Base-by-base conservation (phyloP, 2,113 vertebrate species). In the Myiozetetes cayanensis region DNA sequence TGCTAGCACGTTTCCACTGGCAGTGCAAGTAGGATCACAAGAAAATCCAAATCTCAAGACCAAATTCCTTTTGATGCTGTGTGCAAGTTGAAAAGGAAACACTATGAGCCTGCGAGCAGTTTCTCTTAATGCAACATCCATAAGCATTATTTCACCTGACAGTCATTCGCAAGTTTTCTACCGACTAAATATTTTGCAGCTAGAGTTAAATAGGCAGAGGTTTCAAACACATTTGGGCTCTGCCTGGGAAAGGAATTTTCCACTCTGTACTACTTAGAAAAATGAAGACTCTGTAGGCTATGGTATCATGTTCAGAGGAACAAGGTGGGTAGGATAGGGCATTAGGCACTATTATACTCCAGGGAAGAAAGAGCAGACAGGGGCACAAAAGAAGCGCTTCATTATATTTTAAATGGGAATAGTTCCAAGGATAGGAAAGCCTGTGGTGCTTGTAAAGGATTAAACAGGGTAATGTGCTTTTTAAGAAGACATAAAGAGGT, bases 401-500 rank as follows among this genome's bases (percentile, higher is more conserved):
- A 94, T 94, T 95, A 43, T 94, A 94, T 94, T 93, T 96, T 95
- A 92, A 94, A 92, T 87, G 62, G 94, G 92, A 95, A 89, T 71
- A 90, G 85, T 95, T 97, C 91, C 92, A 94, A 85, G 86, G 81
- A 75, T 63, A 85, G 83, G 93, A 94, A 95, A 96, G 94, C 93
- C 97, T 97, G 62, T 96, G 85, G 94, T 94, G 87, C 92, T 96
- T 94, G 94, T 95, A 94, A 94, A 93, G 93, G 90, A 97, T 97
- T 96, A 97, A 97, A 78, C 70, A 93, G 93, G 83, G 90, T 96
- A 96, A 96, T 95, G 89, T 93, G 90, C 91, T 94, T 96, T 96
- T 96, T 91, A 96, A 91, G 92, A 95, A 93, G 93, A 94, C 74
- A 95, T 94, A 96, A 96, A 97, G 91, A 95, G 79, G 83, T 95